Conservation (phyloP, 2,888 invertebrate species). For the Apamea epomidion region DNA sequence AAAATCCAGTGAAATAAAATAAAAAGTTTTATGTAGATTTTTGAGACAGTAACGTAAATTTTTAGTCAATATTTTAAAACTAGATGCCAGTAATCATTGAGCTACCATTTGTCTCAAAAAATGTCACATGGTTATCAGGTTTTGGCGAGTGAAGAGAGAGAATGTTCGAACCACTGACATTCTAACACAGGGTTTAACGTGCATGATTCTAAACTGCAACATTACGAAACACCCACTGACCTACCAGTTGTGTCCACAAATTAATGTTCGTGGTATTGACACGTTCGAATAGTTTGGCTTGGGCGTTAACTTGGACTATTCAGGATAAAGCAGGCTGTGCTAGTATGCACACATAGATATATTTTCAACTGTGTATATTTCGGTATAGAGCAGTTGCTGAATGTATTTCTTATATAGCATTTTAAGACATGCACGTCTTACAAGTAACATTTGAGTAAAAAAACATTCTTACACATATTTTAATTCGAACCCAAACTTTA, state of each 20-base stretch:
- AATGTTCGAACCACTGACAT: not conserved
- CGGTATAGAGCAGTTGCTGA: not conserved
- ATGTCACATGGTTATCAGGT: not conserved
- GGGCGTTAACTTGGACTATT: not conserved
- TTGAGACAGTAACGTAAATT: not conserved
- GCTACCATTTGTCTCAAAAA: not conserved
- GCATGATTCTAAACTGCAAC: not conserved
- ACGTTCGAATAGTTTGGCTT: slow-evolving; percentile 7
- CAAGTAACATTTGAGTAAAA: not conserved
- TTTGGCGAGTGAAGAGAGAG: not conserved
- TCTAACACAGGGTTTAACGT: not conserved
- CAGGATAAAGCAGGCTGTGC: not conserved
- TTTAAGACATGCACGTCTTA: not conserved
- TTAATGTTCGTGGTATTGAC: slow-evolving; percentile 19
- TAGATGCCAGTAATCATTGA: not conserved
- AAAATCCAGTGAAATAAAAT: not conserved
- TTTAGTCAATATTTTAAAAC: not conserved
- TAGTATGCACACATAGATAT: not conserved
- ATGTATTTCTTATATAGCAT: not conserved
- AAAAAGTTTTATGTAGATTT: not conserved
- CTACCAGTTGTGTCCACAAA: slow-evolving; percentile 5
- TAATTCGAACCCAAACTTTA: not conserved
- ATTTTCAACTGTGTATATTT: not conserved
- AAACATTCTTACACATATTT: not conserved
- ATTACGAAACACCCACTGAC: not conserved